These are phyloP conservation scores for Orthonychiurus folsomi DNA, from an alignment of 2,888 invertebrate species.

Conservation along the genomic window DNA sequence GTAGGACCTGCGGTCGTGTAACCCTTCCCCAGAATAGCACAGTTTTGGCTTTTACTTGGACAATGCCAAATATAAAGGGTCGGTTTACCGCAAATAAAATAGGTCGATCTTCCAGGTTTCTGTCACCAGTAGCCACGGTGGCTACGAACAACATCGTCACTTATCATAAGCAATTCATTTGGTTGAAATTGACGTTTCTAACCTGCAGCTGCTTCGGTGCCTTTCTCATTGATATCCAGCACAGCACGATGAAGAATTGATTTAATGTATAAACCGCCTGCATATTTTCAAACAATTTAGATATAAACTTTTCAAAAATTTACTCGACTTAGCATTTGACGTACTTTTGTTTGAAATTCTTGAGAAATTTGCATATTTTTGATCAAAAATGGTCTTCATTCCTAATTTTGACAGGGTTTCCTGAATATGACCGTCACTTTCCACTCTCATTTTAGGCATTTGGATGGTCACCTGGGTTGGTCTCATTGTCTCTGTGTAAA, in stretches of 20 bases:
- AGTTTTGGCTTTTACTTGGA: constrained; percentile 56
- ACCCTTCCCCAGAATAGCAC: constrained; percentile 64
- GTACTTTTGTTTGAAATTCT: constrained; percentile 48
- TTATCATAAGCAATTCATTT: too few relatives aligned
- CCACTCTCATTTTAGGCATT: constrained; percentile 64
- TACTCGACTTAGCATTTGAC: background rate
- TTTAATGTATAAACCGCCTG: constrained; percentile 31
- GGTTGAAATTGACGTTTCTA: too few relatives aligned
- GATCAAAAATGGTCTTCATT: constrained; percentile 53
- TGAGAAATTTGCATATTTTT: constrained; percentile 57
- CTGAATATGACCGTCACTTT: constrained; percentile 41
- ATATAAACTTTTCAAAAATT: background rate
- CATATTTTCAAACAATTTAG: constrained; percentile 2
- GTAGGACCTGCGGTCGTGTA: constrained; percentile 48
- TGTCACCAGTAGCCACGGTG: constrained; percentile 53
- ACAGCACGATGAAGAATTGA: constrained; percentile 44
- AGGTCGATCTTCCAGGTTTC: constrained; percentile 29
- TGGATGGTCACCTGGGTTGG: constrained; percentile 34
- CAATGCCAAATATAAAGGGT: constrained; percentile 66
- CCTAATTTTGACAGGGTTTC: constrained; percentile 28
- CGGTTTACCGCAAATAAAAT: constrained; percentile 52
- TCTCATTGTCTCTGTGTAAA: constrained; percentile 5
- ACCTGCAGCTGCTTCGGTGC: constrained; percentile 58
- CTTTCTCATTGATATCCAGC: constrained; percentile 44
- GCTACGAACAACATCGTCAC: too few relatives aligned